A percentile compares a stretch with the other conserved stretches of the same genome.
Evolutionary conservation across 1,140 invertebrate genomes (phyloP).

Genomic region (Oryctes rhinoceros): DNA sequence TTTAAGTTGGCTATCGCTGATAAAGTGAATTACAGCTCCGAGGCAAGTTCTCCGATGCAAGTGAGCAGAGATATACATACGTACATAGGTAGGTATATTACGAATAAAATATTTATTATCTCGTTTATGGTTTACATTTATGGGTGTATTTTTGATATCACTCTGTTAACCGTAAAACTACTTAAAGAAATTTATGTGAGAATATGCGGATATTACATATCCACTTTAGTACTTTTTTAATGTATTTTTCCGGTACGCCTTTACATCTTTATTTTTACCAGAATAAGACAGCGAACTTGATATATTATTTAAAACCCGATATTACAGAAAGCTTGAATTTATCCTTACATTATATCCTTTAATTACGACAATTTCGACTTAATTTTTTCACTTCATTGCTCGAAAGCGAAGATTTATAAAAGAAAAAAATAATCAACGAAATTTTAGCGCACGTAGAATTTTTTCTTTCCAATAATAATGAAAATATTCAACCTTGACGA

Average conservation of each 20-base stretch:
- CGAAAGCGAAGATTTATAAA: too few species aligned
- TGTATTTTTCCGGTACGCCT: neutral
- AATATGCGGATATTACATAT: neutral
- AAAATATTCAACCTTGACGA: slow-evolving; percentile 1
- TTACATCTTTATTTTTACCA: slow-evolving; percentile 12
- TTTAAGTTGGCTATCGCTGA: slow-evolving; percentile 30
- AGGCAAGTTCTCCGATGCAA: neutral
- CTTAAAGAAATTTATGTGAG: slow-evolving; percentile 35
- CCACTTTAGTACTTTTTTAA: neutral
- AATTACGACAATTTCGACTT: too few species aligned
- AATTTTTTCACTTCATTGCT: too few species aligned
- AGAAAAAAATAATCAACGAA: neutral
- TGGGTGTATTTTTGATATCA: slow-evolving; percentile 18
- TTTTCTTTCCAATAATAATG: neutral
- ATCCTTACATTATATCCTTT: too few species aligned
- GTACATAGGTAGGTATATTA: slow-evolving; percentile 3
- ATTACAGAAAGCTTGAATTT: too few species aligned
- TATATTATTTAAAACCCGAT: too few species aligned
- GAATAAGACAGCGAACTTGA: neutral
- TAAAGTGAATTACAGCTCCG: neutral
- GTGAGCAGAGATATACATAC: neutral
- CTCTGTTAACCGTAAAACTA: slow-evolving; percentile 22
- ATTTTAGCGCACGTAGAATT: neutral
- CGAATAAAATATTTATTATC: slow-evolving; percentile 30
- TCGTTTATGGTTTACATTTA: slow-evolving; percentile 35